Base-by-base conservation (phyloP, 2,888 invertebrate genomes). In the Ormyrus thymus region DNA sequence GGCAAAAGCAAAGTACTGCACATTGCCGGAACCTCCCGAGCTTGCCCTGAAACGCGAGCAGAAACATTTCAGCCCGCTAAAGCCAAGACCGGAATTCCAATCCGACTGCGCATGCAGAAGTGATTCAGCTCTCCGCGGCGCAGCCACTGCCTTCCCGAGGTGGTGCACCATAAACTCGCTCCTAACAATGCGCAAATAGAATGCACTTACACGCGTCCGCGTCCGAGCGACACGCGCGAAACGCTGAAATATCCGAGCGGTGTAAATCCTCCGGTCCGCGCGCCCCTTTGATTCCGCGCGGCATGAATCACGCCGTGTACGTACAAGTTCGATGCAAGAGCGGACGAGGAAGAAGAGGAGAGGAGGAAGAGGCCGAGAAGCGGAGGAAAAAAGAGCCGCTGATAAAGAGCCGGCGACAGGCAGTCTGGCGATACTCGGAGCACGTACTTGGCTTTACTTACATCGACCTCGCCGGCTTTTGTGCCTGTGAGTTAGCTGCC, bases 361-460 rank as follows among this genome's bases (percentile, higher is more conserved):
- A 15, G 55, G 65, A 70, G 53, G 13, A 43, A 51, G 55, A 46
- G 81, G 80, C 76, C 76, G 79, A 76, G 80, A 78, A 70, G 55
- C 66, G 79, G 78, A 73, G 76, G 81, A 84, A 83, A 83, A 85
- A 66, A 58, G 51, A 78, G 45, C 15, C 59, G 78, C 77, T 82
- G 87, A 87, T 86, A 86, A 88, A 86, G 83, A 82, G 80, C 78
- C 74, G 85, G 88, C 88, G 88, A 86, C 88, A 87, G 83, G 87
- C 88, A 76, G 88, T 88, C 88, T 88, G 85, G 85, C 84, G 85
- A 86, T 84, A 85, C 81, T 29, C 80, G 74, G 62, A n/a, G 50
- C 59, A 58, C 51, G 66, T 61, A 53, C 43, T 50, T 29, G 29
- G 29, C 29, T 29, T 29, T 29, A 29, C 29, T 29, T 29, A 29